Base-by-base conservation (phyloP, 1,140 invertebrate genomes). In the Cotesia glomerata region DNA sequence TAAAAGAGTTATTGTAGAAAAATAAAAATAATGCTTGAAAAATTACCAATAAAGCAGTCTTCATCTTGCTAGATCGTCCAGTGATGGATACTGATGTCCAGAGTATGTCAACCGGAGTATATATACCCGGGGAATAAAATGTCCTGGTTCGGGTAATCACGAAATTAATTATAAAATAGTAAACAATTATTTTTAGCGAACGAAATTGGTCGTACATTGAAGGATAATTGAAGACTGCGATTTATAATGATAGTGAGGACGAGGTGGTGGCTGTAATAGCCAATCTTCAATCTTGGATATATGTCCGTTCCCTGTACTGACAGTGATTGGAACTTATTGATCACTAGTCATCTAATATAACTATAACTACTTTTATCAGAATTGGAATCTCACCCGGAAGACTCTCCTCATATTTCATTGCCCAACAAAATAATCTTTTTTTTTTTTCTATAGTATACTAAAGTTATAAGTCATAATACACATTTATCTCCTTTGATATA, bases 161-260 rank as follows among this genome's bases (percentile, higher is more conserved):
- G 49, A 49, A 54, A 36, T 64, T 76, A 79, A 80, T 79, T 62
- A 76, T 51, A 74, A 67, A 73, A 84, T 81, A 79, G 83, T 85
- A 86, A 79, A 81, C 76, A 77, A 79, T 77, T 72, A 86, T 85
- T 79, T 77, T 73, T 76, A 34, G 67, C 8, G 26, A 62, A 51
- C 69, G 76, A 71, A 78, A 75, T 74, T 75, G 49, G 75, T 63
- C 65, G 63, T 77, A 62, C 71, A 11, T 14, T 63, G 13, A 5
- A 76, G 56, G 56, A 80, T 83, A 85, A 85, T 84, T 79, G 58
- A 81, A 77, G 77, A 54, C 58, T 75, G 71, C 54, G 73, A 79
- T 76, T 70, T 69, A 61, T 84, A 84, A 83, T 81, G 77, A 61
- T 84, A 84, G 82, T 81, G 77, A 84, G 72, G 71, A 83, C 82